A percentile compares a stretch with the other conserved stretches of the same genome.
These are phyloP conservation scores for Stegostoma tigrinum DNA, from an alignment of 2,113 vertebrate genomes.

Conservation along the genomic window DNA sequence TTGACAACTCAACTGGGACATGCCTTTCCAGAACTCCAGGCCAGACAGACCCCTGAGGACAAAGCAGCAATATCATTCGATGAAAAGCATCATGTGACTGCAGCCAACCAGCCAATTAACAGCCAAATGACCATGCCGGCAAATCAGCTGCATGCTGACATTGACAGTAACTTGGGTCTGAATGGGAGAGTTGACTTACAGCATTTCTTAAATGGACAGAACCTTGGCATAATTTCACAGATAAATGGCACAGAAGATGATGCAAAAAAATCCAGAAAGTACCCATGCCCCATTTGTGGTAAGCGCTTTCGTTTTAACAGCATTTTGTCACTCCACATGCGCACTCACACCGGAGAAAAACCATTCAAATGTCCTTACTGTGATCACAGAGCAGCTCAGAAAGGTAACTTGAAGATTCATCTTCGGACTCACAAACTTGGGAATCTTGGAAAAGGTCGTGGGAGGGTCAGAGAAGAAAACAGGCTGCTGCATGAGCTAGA, in stretches of 20 bases:
- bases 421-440: slow-evolving; percentile 95
- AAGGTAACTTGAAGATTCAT: slow-evolving; percentile 97
- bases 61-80: slow-evolving; percentile 73
- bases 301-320: slow-evolving; percentile 98
- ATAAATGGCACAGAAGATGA: slow-evolving; percentile 98
- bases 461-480: slow-evolving; percentile 92
- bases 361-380: slow-evolving; percentile 98
- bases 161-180: slow-evolving; percentile 72
- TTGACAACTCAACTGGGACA: slow-evolving; percentile 93
- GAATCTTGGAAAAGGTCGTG: slow-evolving; percentile 91
- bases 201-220: slow-evolving; percentile 95
- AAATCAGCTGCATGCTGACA: slow-evolving; percentile 88
- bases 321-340: slow-evolving; percentile 96
- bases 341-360: slow-evolving; percentile 97
- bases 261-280: slow-evolving; percentile 92
- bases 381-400: slow-evolving; percentile 92
- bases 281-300: slow-evolving; percentile 90
- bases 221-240: slow-evolving; percentile 96
- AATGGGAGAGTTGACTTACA: slow-evolving; percentile 92
- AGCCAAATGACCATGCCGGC: slow-evolving; percentile 92
- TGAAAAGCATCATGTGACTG: slow-evolving; percentile 82
- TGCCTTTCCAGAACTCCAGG: slow-evolving; percentile 88
- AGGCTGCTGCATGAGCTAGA: slow-evolving; percentile 90
- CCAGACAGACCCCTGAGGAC: slow-evolving; percentile 80
- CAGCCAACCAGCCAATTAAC: slow-evolving; percentile 86